A percentile compares a stretch with the other conserved stretches of the same genome.
Evolutionary conservation across 2,113 vertebrate genomes (phyloP).

Genomic region (Ptilonorhynchus violaceus): DNA sequence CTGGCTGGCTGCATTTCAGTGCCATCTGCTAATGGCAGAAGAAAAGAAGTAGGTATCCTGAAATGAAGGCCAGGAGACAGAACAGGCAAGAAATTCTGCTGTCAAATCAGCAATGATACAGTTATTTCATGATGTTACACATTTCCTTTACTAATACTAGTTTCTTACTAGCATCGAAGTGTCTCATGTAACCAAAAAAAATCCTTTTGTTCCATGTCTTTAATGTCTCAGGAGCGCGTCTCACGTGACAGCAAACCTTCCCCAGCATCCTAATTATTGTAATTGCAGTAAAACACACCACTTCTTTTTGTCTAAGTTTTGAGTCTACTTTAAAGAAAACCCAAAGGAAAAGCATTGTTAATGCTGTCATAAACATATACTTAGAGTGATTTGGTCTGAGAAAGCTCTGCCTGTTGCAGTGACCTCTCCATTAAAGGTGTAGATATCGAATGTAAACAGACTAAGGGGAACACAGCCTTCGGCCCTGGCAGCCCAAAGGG

Average conservation of each 20-base stretch:
- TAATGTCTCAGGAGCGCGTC: background rate
- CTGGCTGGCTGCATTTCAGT: background rate
- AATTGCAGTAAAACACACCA: background rate
- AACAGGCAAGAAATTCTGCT: background rate
- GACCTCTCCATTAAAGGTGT: background rate
- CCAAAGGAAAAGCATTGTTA: background rate
- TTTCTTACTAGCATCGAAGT: background rate
- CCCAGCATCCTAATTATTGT: background rate
- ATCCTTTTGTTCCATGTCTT: background rate
- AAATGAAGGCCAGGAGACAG: background rate
- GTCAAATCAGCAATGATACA: background rate
- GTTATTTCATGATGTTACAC: background rate
- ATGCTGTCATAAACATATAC: background rate
- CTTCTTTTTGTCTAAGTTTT: background rate
- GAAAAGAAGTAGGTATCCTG: background rate
- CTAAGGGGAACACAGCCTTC: background rate
- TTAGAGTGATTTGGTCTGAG: background rate
- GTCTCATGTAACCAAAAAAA: background rate
- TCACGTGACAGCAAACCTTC: background rate
- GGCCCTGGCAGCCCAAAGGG: background rate
- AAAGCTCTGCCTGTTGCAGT: background rate
- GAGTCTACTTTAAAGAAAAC: background rate
- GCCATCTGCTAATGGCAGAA: background rate
- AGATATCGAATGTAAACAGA: background rate
- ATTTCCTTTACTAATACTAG: background rate